These are phyloP conservation scores for Propithecus deckenii DNA, from an alignment of 2,797 vertebrate species.

Conservation along the genomic window DNA sequence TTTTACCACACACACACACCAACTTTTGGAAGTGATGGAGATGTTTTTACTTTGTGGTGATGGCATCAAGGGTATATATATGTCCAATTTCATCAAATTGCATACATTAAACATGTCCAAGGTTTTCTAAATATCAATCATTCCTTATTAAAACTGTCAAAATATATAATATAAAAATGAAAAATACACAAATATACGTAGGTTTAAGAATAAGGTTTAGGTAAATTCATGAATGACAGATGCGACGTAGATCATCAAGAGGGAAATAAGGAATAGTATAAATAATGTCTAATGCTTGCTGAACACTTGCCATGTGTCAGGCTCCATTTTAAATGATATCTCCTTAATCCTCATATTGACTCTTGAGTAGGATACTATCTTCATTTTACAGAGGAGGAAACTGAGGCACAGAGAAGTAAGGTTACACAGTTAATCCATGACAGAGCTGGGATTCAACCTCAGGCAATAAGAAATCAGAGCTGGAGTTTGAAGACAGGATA, in stretches of 20 bases:
- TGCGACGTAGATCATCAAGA: background rate
- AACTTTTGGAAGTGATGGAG: background rate
- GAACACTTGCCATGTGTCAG: background rate
- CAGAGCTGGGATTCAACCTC: background rate
- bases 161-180: background rate
- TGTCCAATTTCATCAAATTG: background rate
- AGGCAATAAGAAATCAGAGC: background rate
- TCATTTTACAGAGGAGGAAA: constrained; percentile 23
- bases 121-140: background rate
- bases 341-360: background rate
- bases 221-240: background rate
- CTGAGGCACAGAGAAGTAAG: background rate
- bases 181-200: background rate
- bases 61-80: no score
- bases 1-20: background rate
- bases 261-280: background rate
- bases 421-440: background rate
- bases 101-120: background rate
- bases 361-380: background rate
- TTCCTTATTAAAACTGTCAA: background rate
- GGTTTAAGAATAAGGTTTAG: background rate
- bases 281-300: background rate
- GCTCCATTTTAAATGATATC: background rate
- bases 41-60: background rate
- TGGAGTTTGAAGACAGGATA: background rate